Conservation (phyloP, 2,888 invertebrate species). For the Hyposoter didymator region DNA sequence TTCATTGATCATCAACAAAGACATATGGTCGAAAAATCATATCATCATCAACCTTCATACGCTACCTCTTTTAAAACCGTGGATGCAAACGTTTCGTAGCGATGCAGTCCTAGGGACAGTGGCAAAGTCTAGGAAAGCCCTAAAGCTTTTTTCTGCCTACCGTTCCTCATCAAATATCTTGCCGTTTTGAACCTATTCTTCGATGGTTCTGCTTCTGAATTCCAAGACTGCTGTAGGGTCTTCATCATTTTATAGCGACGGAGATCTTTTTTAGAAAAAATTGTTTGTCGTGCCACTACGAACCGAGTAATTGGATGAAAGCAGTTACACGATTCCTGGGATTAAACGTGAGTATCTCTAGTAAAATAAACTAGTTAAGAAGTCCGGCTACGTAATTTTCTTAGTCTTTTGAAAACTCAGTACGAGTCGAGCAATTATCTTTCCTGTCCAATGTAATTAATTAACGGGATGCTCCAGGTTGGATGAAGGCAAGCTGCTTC, state of each 20-base stretch:
- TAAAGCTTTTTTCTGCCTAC: constrained; percentile 73
- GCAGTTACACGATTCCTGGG: not conserved
- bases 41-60: too few relatives aligned
- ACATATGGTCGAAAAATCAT: constrained; percentile 23
- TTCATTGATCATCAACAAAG: not conserved
- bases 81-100: constrained; percentile 28
- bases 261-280: not conserved
- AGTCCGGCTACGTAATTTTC: not conserved
- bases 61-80: too few relatives aligned
- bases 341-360: constrained; percentile 22
- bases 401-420: constrained; percentile 12
- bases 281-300: not conserved
- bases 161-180: not conserved
- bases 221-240: not conserved
- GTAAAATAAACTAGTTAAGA: constrained; percentile 11
- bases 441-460: constrained; percentile 74
- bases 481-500: constrained; percentile 44
- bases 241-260: not conserved
- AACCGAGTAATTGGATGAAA: constrained; percentile 10
- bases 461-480: constrained; percentile 71
- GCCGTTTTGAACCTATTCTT: not conserved
- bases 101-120: constrained; percentile 74
- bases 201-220: not conserved
- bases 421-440: constrained; percentile 60
- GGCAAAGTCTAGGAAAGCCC: constrained; percentile 79